Evolutionary conservation across 1,140 invertebrate genomes (phyloP).

Genomic region (Ceratosolen solmsi): DNA sequence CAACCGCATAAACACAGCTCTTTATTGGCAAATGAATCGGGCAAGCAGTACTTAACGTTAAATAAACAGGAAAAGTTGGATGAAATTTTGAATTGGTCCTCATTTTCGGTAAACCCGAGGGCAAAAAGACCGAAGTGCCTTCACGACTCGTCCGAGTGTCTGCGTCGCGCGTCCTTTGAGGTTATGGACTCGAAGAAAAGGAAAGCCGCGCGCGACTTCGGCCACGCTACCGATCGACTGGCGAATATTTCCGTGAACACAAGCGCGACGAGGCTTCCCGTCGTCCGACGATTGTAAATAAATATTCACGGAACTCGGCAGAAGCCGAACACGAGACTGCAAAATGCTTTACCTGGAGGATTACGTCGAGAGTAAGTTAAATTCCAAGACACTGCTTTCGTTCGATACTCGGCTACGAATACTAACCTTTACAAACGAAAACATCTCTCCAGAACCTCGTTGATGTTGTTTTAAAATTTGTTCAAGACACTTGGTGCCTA

Average conservation of each 20-base stretch:
- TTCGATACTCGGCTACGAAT: not conserved
- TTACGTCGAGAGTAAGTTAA: conserved; percentile 93
- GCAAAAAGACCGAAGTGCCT: not conserved
- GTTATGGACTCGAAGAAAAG: conserved; percentile 1
- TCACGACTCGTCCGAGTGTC: not conserved
- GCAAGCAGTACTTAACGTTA: not conserved
- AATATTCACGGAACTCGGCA: conserved; percentile 6
- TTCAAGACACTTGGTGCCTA: not conserved
- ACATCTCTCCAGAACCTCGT: not conserved
- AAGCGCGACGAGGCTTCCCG: conserved; percentile 41
- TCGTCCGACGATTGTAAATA: conserved; percentile 56
- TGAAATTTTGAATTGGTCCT: not conserved
- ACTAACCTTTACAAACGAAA: conserved; percentile 35
- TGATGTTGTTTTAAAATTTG: not conserved
- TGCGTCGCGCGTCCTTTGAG: conserved; percentile 9
- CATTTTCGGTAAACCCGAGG: not conserved
- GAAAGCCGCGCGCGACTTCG: conserved; percentile 27
- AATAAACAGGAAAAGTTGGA: not conserved
- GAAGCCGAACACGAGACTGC: conserved; percentile 1
- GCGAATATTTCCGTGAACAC: conserved; percentile 54
- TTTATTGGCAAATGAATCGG: not conserved
- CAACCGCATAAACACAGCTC: not conserved
- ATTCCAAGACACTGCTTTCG: not conserved
- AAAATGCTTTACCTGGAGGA: conserved; percentile 96
- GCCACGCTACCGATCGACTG: conserved; percentile 59